Percentiles rank a stretch among this genome's conserved stretches.
Conservation (phyloP, 2,113 vertebrate genomes). For the Channa argus region DNA sequence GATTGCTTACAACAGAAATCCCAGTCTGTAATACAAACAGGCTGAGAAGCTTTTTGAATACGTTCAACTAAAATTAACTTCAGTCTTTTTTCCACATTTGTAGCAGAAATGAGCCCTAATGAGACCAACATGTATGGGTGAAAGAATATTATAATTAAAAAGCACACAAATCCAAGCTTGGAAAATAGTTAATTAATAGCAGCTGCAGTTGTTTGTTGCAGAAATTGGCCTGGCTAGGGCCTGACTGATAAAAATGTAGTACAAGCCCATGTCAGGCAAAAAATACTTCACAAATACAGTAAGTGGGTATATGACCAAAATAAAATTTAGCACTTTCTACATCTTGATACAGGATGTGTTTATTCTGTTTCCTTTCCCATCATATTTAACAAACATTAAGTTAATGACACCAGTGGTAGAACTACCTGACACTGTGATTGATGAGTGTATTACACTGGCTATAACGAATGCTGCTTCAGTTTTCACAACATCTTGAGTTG, state of each 20-base stretch:
- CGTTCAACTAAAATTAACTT: too few species aligned
- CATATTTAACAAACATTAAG: too few species aligned
- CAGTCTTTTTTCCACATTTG: not conserved
- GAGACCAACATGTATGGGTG: constrained; percentile 9
- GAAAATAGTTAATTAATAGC: not conserved
- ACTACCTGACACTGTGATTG: too few species aligned
- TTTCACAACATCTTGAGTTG: not conserved
- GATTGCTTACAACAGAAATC: not conserved
- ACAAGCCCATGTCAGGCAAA: not conserved
- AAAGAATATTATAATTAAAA: not conserved
- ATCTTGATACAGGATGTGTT: too few species aligned
- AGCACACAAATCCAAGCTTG: not conserved
- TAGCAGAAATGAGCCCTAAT: not conserved
- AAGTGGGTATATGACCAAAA: not conserved
- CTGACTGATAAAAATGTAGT: not conserved
- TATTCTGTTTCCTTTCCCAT: too few species aligned
- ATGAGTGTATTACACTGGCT: not conserved
- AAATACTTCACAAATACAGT: not conserved
- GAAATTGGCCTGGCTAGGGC: not conserved
- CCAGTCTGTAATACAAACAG: not conserved
- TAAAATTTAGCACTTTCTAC: too few species aligned
- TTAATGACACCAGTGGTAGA: too few species aligned
- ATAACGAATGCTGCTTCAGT: not conserved
- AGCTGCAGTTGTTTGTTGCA: constrained; percentile 9
- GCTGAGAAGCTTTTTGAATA: too few species aligned